Evolutionary conservation across 2,113 vertebrate species (phyloP).

Genomic region (Orycteropus afer): DNA sequence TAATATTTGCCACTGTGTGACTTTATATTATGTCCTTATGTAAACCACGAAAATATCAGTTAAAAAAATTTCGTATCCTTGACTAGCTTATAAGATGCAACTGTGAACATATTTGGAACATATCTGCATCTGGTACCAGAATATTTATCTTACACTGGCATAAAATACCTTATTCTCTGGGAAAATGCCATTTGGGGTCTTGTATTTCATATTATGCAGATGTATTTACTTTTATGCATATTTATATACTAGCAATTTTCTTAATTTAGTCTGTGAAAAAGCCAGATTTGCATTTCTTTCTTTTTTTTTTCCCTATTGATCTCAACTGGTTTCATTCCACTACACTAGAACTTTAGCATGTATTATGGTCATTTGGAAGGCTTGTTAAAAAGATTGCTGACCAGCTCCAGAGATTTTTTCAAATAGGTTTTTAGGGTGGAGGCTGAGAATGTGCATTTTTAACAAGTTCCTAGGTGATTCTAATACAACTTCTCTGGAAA

Average conservation of each 20-base stretch:
- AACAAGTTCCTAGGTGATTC: background rate
- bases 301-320: background rate
- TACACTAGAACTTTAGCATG: background rate
- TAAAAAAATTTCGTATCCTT: background rate
- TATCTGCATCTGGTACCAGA: background rate
- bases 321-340: background rate
- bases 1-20: background rate
- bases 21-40: background rate
- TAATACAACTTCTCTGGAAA: background rate
- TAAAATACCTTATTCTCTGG: background rate
- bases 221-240: background rate
- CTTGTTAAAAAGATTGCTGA: background rate
- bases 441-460: background rate
- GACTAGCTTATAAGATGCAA: background rate
- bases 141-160: background rate
- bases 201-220: background rate
- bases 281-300: background rate
- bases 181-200: background rate
- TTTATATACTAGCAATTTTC: background rate
- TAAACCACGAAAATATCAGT: background rate
- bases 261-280: background rate
- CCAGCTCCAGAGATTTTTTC: background rate
- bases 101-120: background rate
- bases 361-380: background rate
- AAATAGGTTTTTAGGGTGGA: background rate